Conservation (phyloP, 2,113 vertebrate species). For the Pitta sordida region DNA sequence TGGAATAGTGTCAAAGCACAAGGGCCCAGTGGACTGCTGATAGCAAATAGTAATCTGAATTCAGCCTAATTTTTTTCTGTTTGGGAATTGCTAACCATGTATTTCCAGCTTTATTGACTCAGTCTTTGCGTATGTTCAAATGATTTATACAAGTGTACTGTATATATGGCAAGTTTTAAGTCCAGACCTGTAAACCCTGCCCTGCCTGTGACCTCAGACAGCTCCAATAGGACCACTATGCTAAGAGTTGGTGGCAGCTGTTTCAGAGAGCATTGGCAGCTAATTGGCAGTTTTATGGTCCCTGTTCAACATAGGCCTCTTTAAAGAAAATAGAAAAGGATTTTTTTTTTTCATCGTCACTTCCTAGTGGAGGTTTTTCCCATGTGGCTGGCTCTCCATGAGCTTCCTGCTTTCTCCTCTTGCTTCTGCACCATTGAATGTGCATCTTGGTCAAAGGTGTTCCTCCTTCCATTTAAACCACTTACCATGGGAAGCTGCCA, state of each 20-base stretch:
- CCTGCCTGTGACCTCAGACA: not conserved
- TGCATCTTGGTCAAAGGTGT: not conserved
- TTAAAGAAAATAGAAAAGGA: not conserved
- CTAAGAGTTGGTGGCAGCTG: not conserved
- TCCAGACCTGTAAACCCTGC: not conserved
- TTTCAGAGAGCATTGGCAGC: not conserved
- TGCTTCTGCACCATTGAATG: not conserved
- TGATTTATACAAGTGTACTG: not conserved
- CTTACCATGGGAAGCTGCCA: not conserved
- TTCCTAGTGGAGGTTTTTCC: not conserved
- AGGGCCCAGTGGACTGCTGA: not conserved
- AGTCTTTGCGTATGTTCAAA: not conserved
- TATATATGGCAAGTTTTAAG: not conserved
- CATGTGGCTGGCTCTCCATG: not conserved
- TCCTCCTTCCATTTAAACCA: not conserved
- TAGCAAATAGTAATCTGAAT: not conserved
- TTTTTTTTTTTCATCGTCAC: not conserved
- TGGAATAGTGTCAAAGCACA: not conserved
- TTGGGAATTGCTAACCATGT: not conserved
- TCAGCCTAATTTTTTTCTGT: not conserved
- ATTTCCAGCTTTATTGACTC: not conserved
- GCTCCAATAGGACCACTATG: rapidly evolving
- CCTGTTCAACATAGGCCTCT: not conserved
- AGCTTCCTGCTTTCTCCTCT: not conserved
- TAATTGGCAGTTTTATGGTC: not conserved